Percentiles rank a stretch among this genome's conserved stretches.
Evolutionary conservation across 2,888 invertebrate genomes (phyloP).

Genomic region (Meganola albula): DNA sequence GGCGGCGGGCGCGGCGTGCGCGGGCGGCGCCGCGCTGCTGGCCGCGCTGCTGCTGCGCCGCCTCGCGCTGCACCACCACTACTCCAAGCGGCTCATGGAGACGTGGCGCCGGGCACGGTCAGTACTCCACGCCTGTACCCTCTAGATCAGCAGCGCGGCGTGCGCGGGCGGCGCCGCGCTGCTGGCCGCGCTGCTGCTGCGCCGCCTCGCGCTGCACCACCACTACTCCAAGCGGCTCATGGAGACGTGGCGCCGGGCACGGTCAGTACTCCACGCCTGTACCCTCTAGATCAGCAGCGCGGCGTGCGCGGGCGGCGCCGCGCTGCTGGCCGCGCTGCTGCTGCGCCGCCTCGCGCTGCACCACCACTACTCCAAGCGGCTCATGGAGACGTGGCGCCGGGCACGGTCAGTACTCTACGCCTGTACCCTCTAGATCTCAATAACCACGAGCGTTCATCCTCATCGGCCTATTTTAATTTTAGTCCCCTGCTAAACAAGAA

Average conservation of each 20-base stretch:
- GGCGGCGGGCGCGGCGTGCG: conserved; percentile 12
- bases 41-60: conserved; percentile 12
- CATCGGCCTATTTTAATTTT: too few species aligned
- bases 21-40: conserved; percentile 10
- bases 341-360: conserved; percentile 12
- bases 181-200: conserved; percentile 11
- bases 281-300: background rate
- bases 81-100: conserved; percentile 27
- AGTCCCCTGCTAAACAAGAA: too few species aligned
- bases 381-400: conserved; percentile 27
- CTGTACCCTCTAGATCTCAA: too few species aligned
- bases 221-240: conserved; percentile 28
- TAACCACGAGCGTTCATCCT: too few species aligned
- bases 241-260: conserved; percentile 23
- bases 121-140: too few species aligned
- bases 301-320: conserved; percentile 7
- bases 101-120: conserved; percentile 30
- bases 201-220: conserved; percentile 11
- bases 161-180: conserved; percentile 9
- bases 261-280: conserved; percentile 25
- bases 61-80: conserved; percentile 11
- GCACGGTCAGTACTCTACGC: conserved; percentile 25
- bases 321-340: conserved; percentile 9
- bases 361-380: conserved; percentile 22
- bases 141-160: too few species aligned